Base-by-base conservation (phyloP, 1,140 invertebrate genomes). In the Anoplophora glabripennis region DNA sequence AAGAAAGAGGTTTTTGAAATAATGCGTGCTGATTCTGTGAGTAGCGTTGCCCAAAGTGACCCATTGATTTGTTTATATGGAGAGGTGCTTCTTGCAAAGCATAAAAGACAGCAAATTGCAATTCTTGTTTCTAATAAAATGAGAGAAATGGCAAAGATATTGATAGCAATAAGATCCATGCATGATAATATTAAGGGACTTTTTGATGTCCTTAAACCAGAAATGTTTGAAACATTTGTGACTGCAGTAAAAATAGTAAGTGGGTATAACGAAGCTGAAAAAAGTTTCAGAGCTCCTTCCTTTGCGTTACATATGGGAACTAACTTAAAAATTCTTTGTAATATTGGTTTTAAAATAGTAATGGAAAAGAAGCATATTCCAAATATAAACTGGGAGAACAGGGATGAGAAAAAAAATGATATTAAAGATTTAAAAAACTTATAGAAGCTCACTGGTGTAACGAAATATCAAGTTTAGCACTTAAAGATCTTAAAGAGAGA, bases 31-130 rank as follows among this genome's bases (percentile, higher is more conserved):
- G 65, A 64, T 53, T 12, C 60, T 4, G 47, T 66, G 11, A 64
- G 58, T 38, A 35, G 10, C n/a, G 34, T 14, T 14, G 62, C 65
- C 4, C 61, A 66, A 64, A 64, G 17, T 34, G 64, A 66, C 51
- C 46, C 53, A 3, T 41, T 66, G 9, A 66, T 64, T 47, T 64
- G 61, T 56, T 37, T 61, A 35, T 66, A 55, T 48, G 61, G 58
- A 8, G 57, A 61, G 59, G 3, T 37, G 15, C 53, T 58, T 33
- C 21, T 66, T 15, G 45, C 33, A n/a, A 66, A 64, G 46, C 65
- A 66, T 35, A 66, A 63, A 55, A 47, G 54, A 37, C 46, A 60
- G 45, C 64, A 63, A 53, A 60, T 66, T 33, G 12, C 49, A 8
- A 54, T 9, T 18, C 40, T 63, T 1, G 51, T 57, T 37, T 66